Percentiles rank a stretch among this genome's conserved stretches.
Conservation (phyloP, 2,888 invertebrate genomes). For the Lymantria monacha region DNA sequence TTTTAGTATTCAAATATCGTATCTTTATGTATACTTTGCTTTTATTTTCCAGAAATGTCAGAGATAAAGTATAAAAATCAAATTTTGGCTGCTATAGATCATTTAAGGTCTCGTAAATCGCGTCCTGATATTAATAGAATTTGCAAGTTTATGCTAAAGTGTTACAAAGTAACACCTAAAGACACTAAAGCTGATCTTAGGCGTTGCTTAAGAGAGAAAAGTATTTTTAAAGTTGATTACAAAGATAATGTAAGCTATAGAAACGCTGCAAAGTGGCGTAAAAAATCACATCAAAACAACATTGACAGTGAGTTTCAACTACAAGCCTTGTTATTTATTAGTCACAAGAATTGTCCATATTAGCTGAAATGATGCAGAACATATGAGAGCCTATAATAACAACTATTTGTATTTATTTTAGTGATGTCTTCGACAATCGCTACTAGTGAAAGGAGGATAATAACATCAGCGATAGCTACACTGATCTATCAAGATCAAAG, state of each 20-base stretch:
- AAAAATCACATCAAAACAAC: conserved; percentile 57
- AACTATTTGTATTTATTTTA: conserved; percentile 23
- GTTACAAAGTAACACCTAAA: conserved; percentile 86
- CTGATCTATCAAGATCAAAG: conserved; percentile 87
- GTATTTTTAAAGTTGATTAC: conserved; percentile 91
- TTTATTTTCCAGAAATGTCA: conserved; percentile 73
- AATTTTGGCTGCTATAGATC: conserved; percentile 92
- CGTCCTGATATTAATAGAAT: conserved; percentile 92
- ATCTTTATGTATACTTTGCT: conserved; percentile 14
- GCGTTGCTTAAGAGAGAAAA: conserved; percentile 87
- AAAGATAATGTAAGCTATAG: conserved; percentile 93
- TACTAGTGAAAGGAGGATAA: conserved; percentile 76
- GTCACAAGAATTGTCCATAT: background rate
- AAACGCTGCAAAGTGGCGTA: conserved; percentile 88
- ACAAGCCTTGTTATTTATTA: conserved; percentile 1
- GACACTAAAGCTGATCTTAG: conserved; percentile 88
- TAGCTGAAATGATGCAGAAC: background rate
- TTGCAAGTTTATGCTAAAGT: conserved; percentile 89
- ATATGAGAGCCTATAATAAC: background rate
- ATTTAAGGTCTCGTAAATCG: conserved; percentile 91
- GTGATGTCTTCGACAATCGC: conserved; percentile 73
- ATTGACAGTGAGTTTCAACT: conserved; percentile 61
- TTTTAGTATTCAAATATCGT: background rate
- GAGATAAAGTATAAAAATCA: conserved; percentile 87
- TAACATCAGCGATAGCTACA: conserved; percentile 87